These are phyloP conservation scores for Sarcophaga subvicina DNA, from an alignment of 2,888 invertebrate genomes.

Conservation along the genomic window DNA sequence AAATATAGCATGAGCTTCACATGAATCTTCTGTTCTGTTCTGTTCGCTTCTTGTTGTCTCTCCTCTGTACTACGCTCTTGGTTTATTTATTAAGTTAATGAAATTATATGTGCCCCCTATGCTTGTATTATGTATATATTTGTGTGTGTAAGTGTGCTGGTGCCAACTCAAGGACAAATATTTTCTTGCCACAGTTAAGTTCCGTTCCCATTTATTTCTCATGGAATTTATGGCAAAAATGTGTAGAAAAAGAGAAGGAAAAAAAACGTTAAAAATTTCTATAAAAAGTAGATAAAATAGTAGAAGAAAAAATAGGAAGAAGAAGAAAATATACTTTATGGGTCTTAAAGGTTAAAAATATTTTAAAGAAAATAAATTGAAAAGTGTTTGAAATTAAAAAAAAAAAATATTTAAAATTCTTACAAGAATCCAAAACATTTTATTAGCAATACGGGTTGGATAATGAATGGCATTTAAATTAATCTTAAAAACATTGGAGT, in stretches of 20 bases:
- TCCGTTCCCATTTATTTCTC: not conserved
- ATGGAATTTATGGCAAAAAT: conserved; percentile 30
- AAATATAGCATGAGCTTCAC: conserved; percentile 56
- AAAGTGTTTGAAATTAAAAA: not conserved
- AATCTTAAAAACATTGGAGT: no score
- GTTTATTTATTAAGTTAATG: conserved; percentile 60
- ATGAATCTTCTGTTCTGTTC: conserved; percentile 46
- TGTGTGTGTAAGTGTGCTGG: not conserved
- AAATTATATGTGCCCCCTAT: conserved; percentile 19
- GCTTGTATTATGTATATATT: not conserved
- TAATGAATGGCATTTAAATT: no score
- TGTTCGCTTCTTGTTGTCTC: no score
- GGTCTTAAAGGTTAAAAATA: not conserved
- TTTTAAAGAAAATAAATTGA: not conserved
- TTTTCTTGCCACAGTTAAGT: conserved; percentile 25
- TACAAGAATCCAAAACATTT: no score
- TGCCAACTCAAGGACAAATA: conserved; percentile 42
- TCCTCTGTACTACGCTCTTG: no score
- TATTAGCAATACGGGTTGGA: no score
- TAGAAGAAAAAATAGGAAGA: no score
- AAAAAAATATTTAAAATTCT: no score
- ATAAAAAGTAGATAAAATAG: not conserved
- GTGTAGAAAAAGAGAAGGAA: not conserved
- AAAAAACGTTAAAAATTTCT: not conserved
- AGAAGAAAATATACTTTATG: not conserved